These are phyloP conservation scores for Girardia tigrina DNA, from an alignment of 2,888 invertebrate species.

Conservation along the genomic window DNA sequence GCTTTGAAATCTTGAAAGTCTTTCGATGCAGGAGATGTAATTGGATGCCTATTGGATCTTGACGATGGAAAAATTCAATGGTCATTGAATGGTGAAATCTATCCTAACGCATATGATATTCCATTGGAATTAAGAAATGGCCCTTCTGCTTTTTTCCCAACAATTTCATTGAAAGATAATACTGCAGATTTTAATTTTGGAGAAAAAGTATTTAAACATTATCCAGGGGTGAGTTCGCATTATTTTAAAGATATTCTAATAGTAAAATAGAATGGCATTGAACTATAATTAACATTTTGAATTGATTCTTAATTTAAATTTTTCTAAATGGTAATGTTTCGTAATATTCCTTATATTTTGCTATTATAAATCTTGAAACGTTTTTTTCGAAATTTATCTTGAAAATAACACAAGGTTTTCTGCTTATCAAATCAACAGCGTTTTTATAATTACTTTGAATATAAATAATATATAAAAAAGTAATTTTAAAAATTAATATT, in stretches of 20 bases:
- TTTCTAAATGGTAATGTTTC: no score
- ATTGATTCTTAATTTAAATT: no score
- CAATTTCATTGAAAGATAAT: constrained; percentile 34
- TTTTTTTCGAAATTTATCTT: no score
- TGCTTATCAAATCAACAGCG: no score
- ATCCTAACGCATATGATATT: constrained; percentile 33
- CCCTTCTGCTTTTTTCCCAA: constrained; percentile 32
- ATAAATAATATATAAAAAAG: no score
- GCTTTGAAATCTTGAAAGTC: background rate
- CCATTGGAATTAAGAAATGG: constrained; percentile 11
- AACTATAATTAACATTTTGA: no score
- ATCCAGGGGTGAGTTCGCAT: constrained; percentile 34
- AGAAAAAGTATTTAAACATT: constrained; percentile 31
- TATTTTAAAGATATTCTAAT: background rate
- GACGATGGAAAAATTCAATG: constrained; percentile 66
- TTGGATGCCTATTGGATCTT: constrained; percentile 78
- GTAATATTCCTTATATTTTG: no score
- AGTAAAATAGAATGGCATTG: no score
- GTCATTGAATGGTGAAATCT: constrained; percentile 51
- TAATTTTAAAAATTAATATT: no score
- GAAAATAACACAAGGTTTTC: no score
- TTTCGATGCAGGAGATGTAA: constrained; percentile 59
- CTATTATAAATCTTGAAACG: no score
- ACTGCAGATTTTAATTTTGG: constrained; percentile 36
- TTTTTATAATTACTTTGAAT: no score